Evolutionary conservation across 2,797 vertebrate genomes (phyloP).

Genomic region (Cryptoblepharus egeriae): DNA sequence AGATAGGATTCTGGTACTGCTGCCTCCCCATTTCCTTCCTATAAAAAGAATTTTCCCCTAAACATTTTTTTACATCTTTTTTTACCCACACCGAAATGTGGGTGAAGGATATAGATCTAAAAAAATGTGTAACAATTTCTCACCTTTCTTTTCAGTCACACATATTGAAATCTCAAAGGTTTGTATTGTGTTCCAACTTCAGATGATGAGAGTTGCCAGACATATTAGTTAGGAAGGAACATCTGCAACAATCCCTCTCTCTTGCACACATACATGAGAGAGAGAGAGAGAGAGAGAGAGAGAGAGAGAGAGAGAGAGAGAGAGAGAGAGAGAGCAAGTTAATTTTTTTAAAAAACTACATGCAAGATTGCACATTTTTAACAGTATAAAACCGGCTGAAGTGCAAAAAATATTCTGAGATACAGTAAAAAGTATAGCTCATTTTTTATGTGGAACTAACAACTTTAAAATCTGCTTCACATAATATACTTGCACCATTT

Average conservation of each 20-base stretch:
- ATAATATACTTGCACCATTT: conserved; percentile 30
- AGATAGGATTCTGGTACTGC: too few species aligned
- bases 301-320: too few species aligned
- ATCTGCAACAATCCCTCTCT: not conserved
- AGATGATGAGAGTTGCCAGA: conserved; percentile 35
- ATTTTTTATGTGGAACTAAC: conserved; percentile 38
- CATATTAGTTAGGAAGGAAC: not conserved
- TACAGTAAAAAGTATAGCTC: conserved; percentile 37
- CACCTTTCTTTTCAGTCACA: conserved; percentile 9
- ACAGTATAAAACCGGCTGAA: conserved; percentile 37
- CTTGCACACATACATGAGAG: too few species aligned
- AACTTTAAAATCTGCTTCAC: conserved; percentile 14
- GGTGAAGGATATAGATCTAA: not conserved
- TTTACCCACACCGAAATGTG: not conserved
- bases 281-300: too few species aligned
- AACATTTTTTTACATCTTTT: not conserved
- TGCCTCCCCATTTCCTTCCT: too few species aligned
- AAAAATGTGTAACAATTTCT: not conserved
- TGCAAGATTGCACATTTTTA: conserved; percentile 24
- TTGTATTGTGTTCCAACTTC: conserved; percentile 6
- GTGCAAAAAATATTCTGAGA: conserved; percentile 41
- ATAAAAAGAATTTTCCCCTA: too few species aligned
- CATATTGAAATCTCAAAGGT: conserved; percentile 40
- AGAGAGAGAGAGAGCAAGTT: not conserved
- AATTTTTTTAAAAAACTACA: conserved; percentile 30